phyloP scores from a whole-genome alignment of 2,113 vertebrate species.

The Paradisaea rubra region DNA sequence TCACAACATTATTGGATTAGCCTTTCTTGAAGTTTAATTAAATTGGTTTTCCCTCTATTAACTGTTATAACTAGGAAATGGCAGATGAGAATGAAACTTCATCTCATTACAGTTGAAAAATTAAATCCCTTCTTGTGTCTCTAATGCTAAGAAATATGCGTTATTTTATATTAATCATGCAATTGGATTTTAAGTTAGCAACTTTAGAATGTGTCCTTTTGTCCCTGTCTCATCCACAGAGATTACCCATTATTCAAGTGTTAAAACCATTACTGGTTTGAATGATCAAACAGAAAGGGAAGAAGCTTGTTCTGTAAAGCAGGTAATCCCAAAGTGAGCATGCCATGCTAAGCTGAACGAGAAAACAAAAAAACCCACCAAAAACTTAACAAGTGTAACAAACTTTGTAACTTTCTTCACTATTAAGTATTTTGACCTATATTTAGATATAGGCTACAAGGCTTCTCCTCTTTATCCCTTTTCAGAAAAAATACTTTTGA shows the following conservation, averaged over 20 bases:
- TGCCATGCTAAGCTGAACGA: neutral
- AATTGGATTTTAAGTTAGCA: neutral
- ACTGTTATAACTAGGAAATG: neutral
- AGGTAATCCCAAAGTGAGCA: neutral
- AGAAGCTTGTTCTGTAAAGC: neutral
- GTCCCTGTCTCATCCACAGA: neutral
- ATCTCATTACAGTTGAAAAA: neutral
- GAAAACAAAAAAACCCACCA: neutral
- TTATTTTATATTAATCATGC: neutral
- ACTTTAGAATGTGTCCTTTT: neutral
- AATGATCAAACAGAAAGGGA: neutral
- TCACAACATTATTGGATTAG: constrained; percentile 3
- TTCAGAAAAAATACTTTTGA: neutral
- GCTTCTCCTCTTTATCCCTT: neutral
- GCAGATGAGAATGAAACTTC: neutral
- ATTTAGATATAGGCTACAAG: neutral
- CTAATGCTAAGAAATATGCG: neutral
- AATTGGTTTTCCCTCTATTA: neutral
- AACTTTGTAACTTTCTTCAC: neutral
- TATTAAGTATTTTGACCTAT: neutral
- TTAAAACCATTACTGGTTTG: neutral
- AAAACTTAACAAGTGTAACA: neutral
- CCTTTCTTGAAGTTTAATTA: constrained; percentile 19
- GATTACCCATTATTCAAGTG: neutral
- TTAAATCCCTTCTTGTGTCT: neutral